Evolutionary conservation across 2,888 invertebrate species (phyloP), one percentile per base, ranked within the genome.

Genomic region (Deroplatys truncata): DNA sequence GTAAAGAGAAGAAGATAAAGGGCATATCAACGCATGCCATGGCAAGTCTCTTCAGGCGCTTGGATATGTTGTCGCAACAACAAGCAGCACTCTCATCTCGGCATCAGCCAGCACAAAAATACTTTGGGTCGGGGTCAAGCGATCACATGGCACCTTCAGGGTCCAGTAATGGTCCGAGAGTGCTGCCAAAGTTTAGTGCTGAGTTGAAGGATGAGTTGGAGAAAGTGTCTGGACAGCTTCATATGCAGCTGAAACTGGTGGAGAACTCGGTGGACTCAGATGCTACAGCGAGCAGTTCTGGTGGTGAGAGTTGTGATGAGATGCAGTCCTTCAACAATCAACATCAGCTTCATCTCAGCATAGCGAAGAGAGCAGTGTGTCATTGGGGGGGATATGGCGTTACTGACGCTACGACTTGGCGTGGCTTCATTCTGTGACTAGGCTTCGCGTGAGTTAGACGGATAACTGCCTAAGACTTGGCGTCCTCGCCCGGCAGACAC

Each of bases 221-320:
- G 91, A 95, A 95, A 91, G 96, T 97, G 1, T 95, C 97, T 0
- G 97, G 97, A 28, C 95, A 96, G 28, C 93, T 98, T 91, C 95
- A 95, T 87, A 95, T 96, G 0, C 97, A 97, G 93, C 93, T 98
- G 91, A 95, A 96, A 43, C 94, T 97, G 91, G 95, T 98, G 89
- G 97, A 97, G 92, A 94, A 95, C 90, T 96, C 96, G 92, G 94
- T 98, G 91, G 98, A 99, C 93, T 98, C 98, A 1, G 98, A 99
- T 94, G 98, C 98, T 82, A 99, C 99, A 1, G 98, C 97, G 28
- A 98, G 98, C 90, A 98, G 98, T 92, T 98, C 98, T 28, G 98
- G 98, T 88, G 98, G 98, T 72, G 98, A 98, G 93, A 98, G 98
- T 92, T 98, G 98, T 93, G 98, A 98, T 94, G 98, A 98, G 93